These are phyloP conservation scores for Ischnus inquisitorius DNA, from an alignment of 2,888 invertebrate genomes.

Conservation along the genomic window DNA sequence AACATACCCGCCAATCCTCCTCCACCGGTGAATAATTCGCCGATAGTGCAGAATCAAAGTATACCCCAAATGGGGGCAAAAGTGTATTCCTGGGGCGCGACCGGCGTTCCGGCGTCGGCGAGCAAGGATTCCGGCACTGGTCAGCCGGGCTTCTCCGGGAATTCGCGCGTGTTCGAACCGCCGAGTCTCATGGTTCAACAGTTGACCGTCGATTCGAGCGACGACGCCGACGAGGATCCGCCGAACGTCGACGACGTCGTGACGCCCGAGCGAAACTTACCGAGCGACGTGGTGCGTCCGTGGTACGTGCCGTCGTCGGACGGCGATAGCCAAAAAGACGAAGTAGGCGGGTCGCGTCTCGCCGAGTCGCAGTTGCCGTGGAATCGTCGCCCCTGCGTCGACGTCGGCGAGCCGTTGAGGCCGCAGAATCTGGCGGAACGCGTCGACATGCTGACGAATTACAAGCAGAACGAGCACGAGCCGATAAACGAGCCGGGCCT, in stretches of 20 bases:
- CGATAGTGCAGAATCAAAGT: slow-evolving; percentile 65
- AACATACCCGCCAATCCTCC: slow-evolving; percentile 31
- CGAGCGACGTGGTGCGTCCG: too few relatives aligned
- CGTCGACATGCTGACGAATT: slow-evolving; percentile 88
- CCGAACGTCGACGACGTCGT: slow-evolving; percentile 70
- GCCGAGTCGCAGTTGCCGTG: slow-evolving; percentile 67
- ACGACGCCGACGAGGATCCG: slow-evolving; percentile 71
- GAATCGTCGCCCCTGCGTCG: slow-evolving; percentile 73
- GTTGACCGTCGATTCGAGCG: slow-evolving; percentile 68
- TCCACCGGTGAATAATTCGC: background rate
- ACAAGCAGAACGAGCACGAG: slow-evolving; percentile 81
- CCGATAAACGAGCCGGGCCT: slow-evolving; percentile 87
- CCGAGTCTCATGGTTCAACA: background rate
- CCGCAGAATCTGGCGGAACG: slow-evolving; percentile 88
- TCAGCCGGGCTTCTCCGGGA: background rate
- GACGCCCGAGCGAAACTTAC: slow-evolving; percentile 51
- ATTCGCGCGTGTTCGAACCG: slow-evolving; percentile 13
- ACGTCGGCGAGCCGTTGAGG: slow-evolving; percentile 84
- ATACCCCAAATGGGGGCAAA: slow-evolving; percentile 45
- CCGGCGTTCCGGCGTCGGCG: slow-evolving; percentile 8
- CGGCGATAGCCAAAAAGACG: too few relatives aligned
- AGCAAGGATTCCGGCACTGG: slow-evolving; percentile 28
- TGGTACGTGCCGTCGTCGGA: too few relatives aligned
- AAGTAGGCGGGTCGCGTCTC: background rate
- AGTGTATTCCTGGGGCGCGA: slow-evolving; percentile 53